Conservation (phyloP, 2,888 invertebrate species). For the Latrodectus elegans region DNA sequence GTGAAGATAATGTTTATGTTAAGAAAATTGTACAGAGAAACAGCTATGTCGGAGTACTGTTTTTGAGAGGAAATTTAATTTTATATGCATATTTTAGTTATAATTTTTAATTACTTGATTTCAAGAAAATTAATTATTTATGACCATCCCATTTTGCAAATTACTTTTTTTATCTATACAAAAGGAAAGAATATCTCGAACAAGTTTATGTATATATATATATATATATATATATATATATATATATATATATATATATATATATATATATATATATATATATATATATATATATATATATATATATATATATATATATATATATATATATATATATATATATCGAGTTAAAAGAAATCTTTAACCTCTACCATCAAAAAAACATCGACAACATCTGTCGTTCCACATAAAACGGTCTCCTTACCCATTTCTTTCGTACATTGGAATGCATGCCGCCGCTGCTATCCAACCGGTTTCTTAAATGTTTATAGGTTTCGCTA, state of each 20-base stretch:
- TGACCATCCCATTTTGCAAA: neutral
- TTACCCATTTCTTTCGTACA: slow-evolving; percentile 25
- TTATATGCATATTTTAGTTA: no score
- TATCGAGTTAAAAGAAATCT: no score
- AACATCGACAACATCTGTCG: slow-evolving; percentile 54
- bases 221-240: neutral
- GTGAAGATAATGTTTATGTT: no score
- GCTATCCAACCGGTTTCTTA: slow-evolving; percentile 30
- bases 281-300: no score
- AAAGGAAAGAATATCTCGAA: neutral
- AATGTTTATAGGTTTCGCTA: slow-evolving; percentile 41
- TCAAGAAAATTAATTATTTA: neutral
- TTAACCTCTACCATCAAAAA: slow-evolving; percentile 16
- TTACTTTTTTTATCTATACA: slow-evolving; percentile 13
- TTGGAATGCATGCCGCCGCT: slow-evolving; percentile 40
- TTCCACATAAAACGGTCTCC: slow-evolving; percentile 34
- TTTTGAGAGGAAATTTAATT: no score
- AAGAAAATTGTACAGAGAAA: no score
- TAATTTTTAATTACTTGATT: neutral
- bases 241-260: no score
- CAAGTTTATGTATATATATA: neutral
- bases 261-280: no score
- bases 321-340: no score
- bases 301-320: no score
- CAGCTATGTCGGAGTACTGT: no score